Percentiles rank a stretch among this genome's conserved stretches.
These are phyloP conservation scores for Prionailurus viverrinus DNA, from an alignment of 2,113 vertebrate genomes.

Conservation along the genomic window DNA sequence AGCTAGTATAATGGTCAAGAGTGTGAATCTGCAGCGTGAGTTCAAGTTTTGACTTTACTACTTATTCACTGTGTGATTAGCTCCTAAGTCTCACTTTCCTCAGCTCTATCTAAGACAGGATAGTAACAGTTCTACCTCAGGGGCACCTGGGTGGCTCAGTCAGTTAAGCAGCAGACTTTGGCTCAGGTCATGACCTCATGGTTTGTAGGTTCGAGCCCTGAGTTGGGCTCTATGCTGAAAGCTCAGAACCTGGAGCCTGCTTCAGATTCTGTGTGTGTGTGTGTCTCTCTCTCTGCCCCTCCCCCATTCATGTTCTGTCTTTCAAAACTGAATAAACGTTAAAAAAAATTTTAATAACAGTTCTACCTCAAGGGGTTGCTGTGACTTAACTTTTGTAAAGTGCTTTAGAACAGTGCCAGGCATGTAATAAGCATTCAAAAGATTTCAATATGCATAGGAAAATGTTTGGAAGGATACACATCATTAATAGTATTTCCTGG, in stretches of 20 bases:
- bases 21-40: not conserved
- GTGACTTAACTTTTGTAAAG: constrained; percentile 18
- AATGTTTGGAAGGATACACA: constrained; percentile 31
- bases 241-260: too few species aligned
- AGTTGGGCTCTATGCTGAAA: too few species aligned
- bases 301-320: too few species aligned
- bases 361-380: not conserved
- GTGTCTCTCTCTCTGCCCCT: too few species aligned
- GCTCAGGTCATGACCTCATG: too few species aligned
- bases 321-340: too few species aligned
- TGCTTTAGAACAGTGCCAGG: not conserved
- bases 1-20: not conserved
- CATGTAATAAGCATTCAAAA: not conserved
- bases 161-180: too few species aligned
- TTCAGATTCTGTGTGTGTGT: too few species aligned
- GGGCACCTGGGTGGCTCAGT: not conserved
- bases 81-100: not conserved
- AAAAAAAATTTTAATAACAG: not conserved
- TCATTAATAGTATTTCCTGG: constrained; percentile 52
- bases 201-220: too few species aligned
- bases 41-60: not conserved
- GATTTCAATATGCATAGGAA: constrained; percentile 23
- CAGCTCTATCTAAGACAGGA: not conserved
- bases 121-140: not conserved
- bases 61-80: not conserved